Conservation (phyloP, 2,113 vertebrate genomes). For the Holacanthus passer region DNA sequence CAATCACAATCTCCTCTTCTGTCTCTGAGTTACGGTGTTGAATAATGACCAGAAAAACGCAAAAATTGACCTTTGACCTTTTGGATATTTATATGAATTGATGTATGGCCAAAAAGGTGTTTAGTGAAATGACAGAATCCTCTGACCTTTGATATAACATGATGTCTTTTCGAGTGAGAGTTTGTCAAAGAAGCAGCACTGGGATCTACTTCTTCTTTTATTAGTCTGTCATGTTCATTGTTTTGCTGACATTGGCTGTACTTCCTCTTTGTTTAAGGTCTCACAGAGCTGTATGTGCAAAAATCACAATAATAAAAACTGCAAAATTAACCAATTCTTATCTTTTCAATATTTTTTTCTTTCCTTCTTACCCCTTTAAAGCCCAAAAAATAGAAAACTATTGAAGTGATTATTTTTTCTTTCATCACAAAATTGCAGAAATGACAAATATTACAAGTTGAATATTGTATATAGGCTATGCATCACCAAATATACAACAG, state of each 20-base stretch:
- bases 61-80: too few species aligned
- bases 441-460: background rate
- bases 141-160: too few species aligned
- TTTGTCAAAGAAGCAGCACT: background rate
- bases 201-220: background rate
- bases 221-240: background rate
- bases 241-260: background rate
- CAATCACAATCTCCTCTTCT: too few species aligned
- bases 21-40: too few species aligned
- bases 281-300: background rate
- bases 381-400: background rate
- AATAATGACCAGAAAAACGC: too few species aligned
- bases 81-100: too few species aligned
- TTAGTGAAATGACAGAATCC: too few species aligned
- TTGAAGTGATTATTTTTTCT: background rate
- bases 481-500: too few species aligned
- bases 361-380: background rate
- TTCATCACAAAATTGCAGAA: background rate
- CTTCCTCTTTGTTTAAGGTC: background rate
- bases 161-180: too few species aligned
- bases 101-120: too few species aligned
- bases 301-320: background rate
- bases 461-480: background rate
- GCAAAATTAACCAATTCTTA: too few species aligned
- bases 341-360: background rate